Base-by-base conservation (phyloP, 2,113 vertebrate genomes). In the Chaetops frenatus region DNA sequence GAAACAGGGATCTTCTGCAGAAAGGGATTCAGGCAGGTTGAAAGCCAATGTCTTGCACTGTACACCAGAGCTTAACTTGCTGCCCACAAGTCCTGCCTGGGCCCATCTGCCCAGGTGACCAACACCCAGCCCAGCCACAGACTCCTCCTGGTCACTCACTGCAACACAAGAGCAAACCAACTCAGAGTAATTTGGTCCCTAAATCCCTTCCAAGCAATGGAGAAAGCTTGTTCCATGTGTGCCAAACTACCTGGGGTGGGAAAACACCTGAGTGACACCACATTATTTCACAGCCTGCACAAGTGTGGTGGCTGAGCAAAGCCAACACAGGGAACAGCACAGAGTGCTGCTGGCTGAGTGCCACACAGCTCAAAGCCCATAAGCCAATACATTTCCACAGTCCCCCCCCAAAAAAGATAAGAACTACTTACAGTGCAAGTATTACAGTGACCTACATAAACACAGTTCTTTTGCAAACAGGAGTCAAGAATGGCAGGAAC, bases 361-460 rank as follows among this genome's bases (percentile, higher is more conserved):
- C 81, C 90, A 86, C 35, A 8, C 2, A 40, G 54, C 74, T 92
- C 76, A 31, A 84, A 92, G 78, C 36, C 61, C 66, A 5, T 65
- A 87, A 93, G 50, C 81, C 0, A 1, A 73, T 47, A 61, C 44
- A 69, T 65, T 92, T 74, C 35, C 83, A 60, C 1, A 1, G 74
- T 45, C 9, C 61, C 33, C 27, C 11, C 22, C 2, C n/a, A 10
- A 61, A 77, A 86, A 90, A 76, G 62, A 74, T 81, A 88, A 58
- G 79, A 92, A 67, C 64, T 67, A 77, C n/a, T 96, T 33, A 36
- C 31, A 64, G 62, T 33, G 81, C 45, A 36, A 92, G 84, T 73
- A 62, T 56, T 62, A 74, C 87, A 36, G 25, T 53, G 92, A 93
- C 95, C 96, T 80, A 90, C 62, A 92, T 72, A 88, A 90, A 82